Evolutionary conservation across 1,140 invertebrate genomes (phyloP).

Genomic region (Leptonema lineaticorne): DNA sequence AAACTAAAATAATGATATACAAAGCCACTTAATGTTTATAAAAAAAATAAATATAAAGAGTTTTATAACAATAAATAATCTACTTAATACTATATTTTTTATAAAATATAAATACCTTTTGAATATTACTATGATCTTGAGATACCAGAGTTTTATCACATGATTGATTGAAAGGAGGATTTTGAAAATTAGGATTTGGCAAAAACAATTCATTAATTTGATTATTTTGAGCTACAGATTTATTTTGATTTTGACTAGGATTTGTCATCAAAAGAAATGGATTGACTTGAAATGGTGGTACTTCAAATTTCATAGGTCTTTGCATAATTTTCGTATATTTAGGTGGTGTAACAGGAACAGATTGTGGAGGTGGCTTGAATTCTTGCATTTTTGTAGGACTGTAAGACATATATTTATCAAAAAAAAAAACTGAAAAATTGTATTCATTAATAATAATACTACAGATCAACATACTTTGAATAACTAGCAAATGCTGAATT

Average conservation of each 20-base stretch:
- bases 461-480: constrained; percentile 43
- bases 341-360: no score
- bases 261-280: background rate
- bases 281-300: background rate
- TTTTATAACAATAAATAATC: no score
- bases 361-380: background rate
- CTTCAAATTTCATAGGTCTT: constrained; percentile 2
- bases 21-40: no score
- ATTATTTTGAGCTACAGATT: background rate
- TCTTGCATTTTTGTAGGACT: constrained; percentile 3
- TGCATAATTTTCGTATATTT: constrained; percentile 5
- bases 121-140: background rate
- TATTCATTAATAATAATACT: background rate
- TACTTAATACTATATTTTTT: no score
- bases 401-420: background rate
- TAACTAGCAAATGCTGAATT: constrained; percentile 52
- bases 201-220: background rate
- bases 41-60: no score
- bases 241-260: background rate
- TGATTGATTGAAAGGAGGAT: background rate
- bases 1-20: no score
- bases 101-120: background rate
- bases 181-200: background rate
- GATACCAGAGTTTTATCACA: background rate
- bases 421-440: background rate